Conservation (phyloP, 2,888 invertebrate species). For the Neuroscelio doddi region DNA sequence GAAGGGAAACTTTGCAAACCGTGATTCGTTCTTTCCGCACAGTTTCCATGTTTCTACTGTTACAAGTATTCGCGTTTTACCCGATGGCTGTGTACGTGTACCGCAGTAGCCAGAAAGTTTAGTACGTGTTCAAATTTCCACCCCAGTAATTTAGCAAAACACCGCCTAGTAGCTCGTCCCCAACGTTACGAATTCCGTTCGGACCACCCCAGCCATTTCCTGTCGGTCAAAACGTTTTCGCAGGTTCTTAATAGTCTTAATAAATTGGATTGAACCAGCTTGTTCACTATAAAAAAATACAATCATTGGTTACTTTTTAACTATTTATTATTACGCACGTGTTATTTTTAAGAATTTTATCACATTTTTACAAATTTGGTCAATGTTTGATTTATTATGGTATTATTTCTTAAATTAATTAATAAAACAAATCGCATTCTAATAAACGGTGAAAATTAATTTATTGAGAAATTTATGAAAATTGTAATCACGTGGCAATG, state of each 20-base stretch:
- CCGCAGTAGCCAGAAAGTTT: slow-evolving; percentile 37
- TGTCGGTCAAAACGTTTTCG: slow-evolving; percentile 57
- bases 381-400: too few species aligned
- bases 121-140: slow-evolving; percentile 48
- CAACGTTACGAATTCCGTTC: slow-evolving; percentile 46
- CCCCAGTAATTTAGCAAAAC: slow-evolving; percentile 51
- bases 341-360: too few species aligned
- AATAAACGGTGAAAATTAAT: too few species aligned
- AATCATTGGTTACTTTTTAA: too few species aligned
- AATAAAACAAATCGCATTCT: too few species aligned
- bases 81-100: slow-evolving; percentile 12
- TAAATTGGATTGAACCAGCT: slow-evolving; percentile 45
- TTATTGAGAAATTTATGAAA: too few species aligned
- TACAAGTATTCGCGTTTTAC: slow-evolving; percentile 8
- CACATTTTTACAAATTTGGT: too few species aligned
- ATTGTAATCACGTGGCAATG: too few species aligned
- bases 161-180: slow-evolving; percentile 48
- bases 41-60: slow-evolving; percentile 18
- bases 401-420: too few species aligned
- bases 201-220: slow-evolving; percentile 54
- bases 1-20: slow-evolving; percentile 13
- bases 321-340: too few species aligned
- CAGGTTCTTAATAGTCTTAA: slow-evolving; percentile 56
- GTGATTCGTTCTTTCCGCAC: slow-evolving; percentile 15
- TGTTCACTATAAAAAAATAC: slow-evolving; percentile 8